Percentiles rank a stretch among this genome's conserved stretches.
These are phyloP conservation scores for Mionectes olivaceus DNA, from an alignment of 2,797 vertebrate genomes.

Conservation along the genomic window DNA sequence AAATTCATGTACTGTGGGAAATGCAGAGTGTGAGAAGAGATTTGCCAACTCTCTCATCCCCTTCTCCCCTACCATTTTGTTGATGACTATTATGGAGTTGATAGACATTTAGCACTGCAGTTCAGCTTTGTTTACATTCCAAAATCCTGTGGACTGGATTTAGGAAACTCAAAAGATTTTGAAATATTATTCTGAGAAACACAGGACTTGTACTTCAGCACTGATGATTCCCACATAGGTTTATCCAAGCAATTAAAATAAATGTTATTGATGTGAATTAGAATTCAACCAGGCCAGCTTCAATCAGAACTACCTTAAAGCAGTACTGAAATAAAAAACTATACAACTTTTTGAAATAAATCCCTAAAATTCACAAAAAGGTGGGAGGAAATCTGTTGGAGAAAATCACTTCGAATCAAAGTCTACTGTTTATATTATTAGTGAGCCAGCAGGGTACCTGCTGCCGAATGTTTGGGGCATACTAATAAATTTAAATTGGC, in stretches of 20 bases:
- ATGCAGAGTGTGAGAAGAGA: neutral
- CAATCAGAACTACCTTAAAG: neutral
- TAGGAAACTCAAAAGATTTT: neutral
- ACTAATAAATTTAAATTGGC: neutral
- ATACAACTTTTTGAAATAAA: neutral
- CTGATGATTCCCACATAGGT: fast-evolving
- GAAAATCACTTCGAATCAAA: neutral
- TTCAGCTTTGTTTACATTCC: fast-evolving
- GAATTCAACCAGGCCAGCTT: neutral
- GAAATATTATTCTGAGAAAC: neutral
- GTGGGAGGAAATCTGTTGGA: neutral
- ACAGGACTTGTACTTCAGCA: neutral
- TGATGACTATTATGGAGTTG: neutral
- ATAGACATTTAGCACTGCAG: fast-evolving
- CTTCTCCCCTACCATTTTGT: fast-evolving
- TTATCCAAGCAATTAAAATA: neutral
- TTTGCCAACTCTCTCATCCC: fast-evolving
- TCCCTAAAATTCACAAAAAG: neutral
- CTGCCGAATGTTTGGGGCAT: neutral
- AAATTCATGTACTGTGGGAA: neutral
- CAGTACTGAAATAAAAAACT: neutral
- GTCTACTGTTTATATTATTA: neutral
- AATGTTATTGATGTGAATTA: neutral
- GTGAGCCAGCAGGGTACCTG: neutral
- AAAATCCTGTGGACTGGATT: neutral